Evolutionary conservation across 23 tunicate genomes (phyloP).

Genomic region (Pegea sp.): DNA sequence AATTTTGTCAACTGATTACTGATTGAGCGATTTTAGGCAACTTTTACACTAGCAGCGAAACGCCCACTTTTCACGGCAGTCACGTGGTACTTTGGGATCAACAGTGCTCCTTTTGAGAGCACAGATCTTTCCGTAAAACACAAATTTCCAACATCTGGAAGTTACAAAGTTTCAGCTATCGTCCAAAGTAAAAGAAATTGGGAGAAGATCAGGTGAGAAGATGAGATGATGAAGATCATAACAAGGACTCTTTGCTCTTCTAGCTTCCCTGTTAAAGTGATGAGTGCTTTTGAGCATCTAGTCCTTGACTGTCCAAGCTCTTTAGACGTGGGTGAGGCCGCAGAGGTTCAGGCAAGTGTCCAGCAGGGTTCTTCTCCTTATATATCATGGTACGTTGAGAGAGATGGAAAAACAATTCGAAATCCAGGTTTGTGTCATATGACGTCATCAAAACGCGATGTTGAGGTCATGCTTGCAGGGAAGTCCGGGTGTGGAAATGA

Average conservation of each 20-base stretch:
- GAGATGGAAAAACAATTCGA: background rate
- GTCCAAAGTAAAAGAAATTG: background rate
- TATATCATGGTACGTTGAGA: background rate
- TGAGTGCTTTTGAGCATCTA: background rate
- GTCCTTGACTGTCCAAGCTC: background rate
- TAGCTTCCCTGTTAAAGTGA: background rate
- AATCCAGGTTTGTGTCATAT: background rate
- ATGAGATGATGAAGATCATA: background rate
- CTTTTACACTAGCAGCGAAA: background rate
- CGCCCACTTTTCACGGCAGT: background rate
- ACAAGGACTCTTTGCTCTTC: too few species aligned
- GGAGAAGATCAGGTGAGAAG: conserved; percentile 1
- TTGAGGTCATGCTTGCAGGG: too few species aligned
- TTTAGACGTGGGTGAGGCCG: background rate
- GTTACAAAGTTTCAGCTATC: background rate
- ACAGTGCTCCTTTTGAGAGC: background rate
- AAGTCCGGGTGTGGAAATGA: conserved; percentile 1
- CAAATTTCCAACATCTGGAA: background rate
- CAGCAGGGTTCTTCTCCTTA: background rate
- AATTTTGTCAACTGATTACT: background rate
- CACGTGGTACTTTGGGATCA: background rate
- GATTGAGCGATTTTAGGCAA: too few species aligned
- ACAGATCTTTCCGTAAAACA: background rate
- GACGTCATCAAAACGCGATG: too few species aligned
- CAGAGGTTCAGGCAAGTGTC: background rate